Evolutionary conservation across 23 tunicate species (phyloP).

Genomic region (Clavelina lepadiformis): DNA sequence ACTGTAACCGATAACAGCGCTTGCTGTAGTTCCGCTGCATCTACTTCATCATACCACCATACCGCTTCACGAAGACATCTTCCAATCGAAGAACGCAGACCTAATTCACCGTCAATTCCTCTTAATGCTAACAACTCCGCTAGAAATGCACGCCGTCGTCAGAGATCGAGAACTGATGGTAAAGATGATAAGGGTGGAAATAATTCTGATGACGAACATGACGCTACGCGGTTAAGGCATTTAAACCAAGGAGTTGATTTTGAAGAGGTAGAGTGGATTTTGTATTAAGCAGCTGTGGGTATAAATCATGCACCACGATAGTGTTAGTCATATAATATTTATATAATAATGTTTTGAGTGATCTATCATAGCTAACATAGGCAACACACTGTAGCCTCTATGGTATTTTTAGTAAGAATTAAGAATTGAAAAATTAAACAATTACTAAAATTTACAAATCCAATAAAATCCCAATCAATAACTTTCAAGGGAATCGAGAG

Average conservation of each 20-base stretch:
- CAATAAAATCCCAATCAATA: too few relatives aligned
- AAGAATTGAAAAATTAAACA: too few relatives aligned
- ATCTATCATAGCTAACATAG: too few relatives aligned
- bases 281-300: too few relatives aligned
- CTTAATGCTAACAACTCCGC: not conserved
- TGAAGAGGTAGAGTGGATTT: slow-evolving; percentile 27
- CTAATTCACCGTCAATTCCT: slow-evolving; percentile 36
- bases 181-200: slow-evolving; percentile 37
- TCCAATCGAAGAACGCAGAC: slow-evolving; percentile 34
- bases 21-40: slow-evolving; percentile 12
- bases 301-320: too few relatives aligned
- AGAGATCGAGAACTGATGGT: slow-evolving; percentile 34
- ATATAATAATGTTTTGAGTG: too few relatives aligned
- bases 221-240: slow-evolving; percentile 36
- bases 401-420: too few relatives aligned
- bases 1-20: slow-evolving; percentile 17
- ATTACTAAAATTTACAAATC: too few relatives aligned
- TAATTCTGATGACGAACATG: slow-evolving; percentile 94
- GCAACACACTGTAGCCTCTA: too few relatives aligned
- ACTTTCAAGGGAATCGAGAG: too few relatives aligned
- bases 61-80: slow-evolving; percentile 20
- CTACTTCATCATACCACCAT: slow-evolving; percentile 6
- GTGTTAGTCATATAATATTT: too few relatives aligned
- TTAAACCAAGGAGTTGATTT: slow-evolving; percentile 67
- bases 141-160: slow-evolving; percentile 22